Evolutionary conservation across 2,797 vertebrate species (phyloP).

Genomic region (Helicolenus hilgendorfi): DNA sequence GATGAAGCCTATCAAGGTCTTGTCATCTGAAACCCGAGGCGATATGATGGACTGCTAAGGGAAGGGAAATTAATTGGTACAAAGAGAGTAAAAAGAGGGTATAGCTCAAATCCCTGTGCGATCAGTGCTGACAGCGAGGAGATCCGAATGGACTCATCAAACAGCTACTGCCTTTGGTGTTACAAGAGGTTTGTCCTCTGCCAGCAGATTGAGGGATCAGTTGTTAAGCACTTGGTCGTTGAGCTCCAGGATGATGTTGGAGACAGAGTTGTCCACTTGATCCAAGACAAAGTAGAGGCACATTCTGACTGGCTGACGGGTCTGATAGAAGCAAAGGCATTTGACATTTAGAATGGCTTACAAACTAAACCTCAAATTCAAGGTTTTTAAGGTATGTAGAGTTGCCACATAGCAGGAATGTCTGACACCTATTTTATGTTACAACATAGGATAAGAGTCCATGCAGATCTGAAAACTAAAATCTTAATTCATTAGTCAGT

Average conservation of each 20-base stretch:
- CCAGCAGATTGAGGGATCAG: conserved; percentile 57
- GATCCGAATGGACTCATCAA: conserved; percentile 50
- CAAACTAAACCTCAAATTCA: not conserved
- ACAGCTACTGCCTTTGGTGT: conserved; percentile 43
- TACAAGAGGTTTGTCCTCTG: conserved; percentile 39
- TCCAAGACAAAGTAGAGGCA: conserved; percentile 19
- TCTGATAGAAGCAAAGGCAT: not conserved
- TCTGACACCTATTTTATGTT: not conserved
- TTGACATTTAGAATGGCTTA: not conserved
- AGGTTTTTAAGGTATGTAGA: not conserved
- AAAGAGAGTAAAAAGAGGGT: conserved; percentile 35
- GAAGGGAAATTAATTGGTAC: conserved; percentile 45
- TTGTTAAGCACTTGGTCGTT: conserved; percentile 34
- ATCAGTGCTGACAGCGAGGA: conserved; percentile 30
- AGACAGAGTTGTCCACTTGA: conserved; percentile 20
- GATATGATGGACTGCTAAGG: conserved; percentile 55
- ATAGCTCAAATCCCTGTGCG: conserved; percentile 24
- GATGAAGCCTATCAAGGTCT: conserved; percentile 42
- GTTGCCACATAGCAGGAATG: not conserved
- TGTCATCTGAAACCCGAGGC: conserved; percentile 36
- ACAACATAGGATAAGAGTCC: not conserved
- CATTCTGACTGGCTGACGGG: not conserved
- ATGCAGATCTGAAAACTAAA: not conserved
- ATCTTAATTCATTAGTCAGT: not conserved
- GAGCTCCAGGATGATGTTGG: conserved; percentile 31